phyloP scores from a whole-genome alignment of 2,797 vertebrate genomes.

The Enteromius mattozi region DNA sequence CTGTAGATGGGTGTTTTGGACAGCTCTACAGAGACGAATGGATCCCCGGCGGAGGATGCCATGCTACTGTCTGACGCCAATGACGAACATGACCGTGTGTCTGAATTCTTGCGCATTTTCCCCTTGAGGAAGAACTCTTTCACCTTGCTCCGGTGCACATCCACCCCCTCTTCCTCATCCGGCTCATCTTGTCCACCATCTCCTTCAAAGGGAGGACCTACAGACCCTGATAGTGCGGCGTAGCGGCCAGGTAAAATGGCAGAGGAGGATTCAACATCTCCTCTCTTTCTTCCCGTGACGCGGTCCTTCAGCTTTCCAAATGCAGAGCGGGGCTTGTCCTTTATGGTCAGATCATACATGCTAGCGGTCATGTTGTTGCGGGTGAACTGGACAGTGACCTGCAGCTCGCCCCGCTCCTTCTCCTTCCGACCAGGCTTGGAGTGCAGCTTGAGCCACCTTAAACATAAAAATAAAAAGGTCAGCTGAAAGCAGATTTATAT shows the following conservation, averaged over 20 bases:
- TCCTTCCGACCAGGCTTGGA: conserved; percentile 92
- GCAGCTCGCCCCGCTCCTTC: conserved; percentile 92
- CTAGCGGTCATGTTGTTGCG: conserved; percentile 95
- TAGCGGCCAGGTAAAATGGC: conserved; percentile 92
- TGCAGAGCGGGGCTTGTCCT: conserved; percentile 92
- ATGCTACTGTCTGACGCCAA: conserved; percentile 91
- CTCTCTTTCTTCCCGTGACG: conserved; percentile 89
- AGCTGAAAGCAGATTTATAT: neutral
- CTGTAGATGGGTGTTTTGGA: conserved; percentile 83
- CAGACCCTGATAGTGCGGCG: conserved; percentile 78
- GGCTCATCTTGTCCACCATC: conserved; percentile 64
- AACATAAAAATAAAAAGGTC: neutral
- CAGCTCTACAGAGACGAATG: conserved; percentile 77
- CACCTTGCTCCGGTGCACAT: conserved; percentile 86
- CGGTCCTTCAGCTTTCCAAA: conserved; percentile 96
- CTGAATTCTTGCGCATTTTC: conserved; percentile 86
- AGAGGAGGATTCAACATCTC: conserved; percentile 90
- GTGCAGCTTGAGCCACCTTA: conserved; percentile 92
- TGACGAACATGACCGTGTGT: conserved; percentile 90
- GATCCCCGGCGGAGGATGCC: conserved; percentile 85
- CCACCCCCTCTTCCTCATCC: conserved; percentile 69
- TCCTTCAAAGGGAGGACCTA: conserved; percentile 71
- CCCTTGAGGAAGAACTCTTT: conserved; percentile 90
- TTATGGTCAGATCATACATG: conserved; percentile 96
- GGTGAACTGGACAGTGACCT: conserved; percentile 91